phyloP scores from a whole-genome alignment of 2,797 vertebrate species.

The Cuniculus paca region DNA sequence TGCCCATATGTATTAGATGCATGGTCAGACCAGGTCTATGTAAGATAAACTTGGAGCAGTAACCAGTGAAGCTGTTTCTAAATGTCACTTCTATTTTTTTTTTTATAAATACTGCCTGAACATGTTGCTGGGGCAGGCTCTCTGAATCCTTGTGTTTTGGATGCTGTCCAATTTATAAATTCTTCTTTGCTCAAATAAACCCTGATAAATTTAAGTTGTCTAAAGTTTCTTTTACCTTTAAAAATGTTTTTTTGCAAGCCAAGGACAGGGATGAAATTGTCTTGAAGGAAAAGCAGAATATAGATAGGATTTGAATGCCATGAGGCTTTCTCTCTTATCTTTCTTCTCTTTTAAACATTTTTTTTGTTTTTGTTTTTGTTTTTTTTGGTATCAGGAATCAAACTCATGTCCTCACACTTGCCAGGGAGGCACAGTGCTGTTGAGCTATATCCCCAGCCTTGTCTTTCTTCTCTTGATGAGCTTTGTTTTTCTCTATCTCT shows the following conservation, averaged over 20 bases:
- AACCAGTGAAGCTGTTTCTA: background rate
- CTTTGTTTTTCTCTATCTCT: slow-evolving; percentile 16
- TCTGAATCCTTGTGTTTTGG: background rate
- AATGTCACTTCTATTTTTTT: background rate
- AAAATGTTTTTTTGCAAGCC: background rate
- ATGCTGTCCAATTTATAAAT: background rate
- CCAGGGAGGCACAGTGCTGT: too few species aligned
- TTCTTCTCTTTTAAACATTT: too few species aligned
- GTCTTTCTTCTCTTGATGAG: background rate
- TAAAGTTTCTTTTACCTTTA: background rate
- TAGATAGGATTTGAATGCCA: background rate
- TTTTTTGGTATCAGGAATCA: too few species aligned
- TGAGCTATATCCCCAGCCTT: too few species aligned
- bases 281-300: background rate
- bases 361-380: too few species aligned
- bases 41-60: background rate
- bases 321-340: background rate
- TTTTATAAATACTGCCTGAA: background rate
- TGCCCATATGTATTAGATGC: background rate
- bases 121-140: background rate
- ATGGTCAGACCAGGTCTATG: background rate
- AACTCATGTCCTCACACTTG: too few species aligned
- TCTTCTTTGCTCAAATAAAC: background rate
- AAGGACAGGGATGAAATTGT: background rate
- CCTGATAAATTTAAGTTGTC: background rate